Conservation (phyloP, 30 jellyfish, hydroid and myxozoan species). For the Nemopilema nomurai region DNA sequence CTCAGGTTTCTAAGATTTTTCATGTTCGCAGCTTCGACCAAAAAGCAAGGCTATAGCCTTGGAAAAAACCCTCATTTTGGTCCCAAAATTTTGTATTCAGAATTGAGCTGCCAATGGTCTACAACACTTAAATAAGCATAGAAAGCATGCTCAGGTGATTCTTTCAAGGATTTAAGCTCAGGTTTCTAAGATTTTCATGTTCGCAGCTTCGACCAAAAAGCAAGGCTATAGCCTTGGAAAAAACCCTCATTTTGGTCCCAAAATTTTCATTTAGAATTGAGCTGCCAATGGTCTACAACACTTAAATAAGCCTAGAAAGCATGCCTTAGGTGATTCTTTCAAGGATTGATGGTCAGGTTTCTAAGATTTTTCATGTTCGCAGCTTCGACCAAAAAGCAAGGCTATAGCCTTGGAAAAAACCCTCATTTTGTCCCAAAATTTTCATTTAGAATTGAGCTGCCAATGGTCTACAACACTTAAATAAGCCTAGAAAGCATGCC, state of each 20-base stretch:
- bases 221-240: constrained; percentile 4
- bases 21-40: background rate
- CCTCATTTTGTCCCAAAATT: background rate
- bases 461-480: too few relatives aligned
- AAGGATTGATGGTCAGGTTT: background rate
- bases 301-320: too few relatives aligned
- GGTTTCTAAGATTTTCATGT: background rate
- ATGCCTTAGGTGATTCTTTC: too few relatives aligned
- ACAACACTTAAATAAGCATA: too few relatives aligned
- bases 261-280: background rate
- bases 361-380: background rate
- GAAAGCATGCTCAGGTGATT: too few relatives aligned
- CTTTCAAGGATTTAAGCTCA: background rate
- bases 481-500: too few relatives aligned
- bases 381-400: background rate
- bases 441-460: too few relatives aligned
- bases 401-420: background rate
- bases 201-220: background rate
- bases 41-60: constrained; percentile 18
- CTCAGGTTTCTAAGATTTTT: background rate
- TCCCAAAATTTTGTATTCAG: too few relatives aligned
- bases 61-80: too few relatives aligned
- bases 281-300: too few relatives aligned
- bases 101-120: too few relatives aligned
- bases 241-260: background rate